Evolutionary conservation across 2,113 vertebrate species (phyloP).

Genomic region (Callorhinus ursinus): DNA sequence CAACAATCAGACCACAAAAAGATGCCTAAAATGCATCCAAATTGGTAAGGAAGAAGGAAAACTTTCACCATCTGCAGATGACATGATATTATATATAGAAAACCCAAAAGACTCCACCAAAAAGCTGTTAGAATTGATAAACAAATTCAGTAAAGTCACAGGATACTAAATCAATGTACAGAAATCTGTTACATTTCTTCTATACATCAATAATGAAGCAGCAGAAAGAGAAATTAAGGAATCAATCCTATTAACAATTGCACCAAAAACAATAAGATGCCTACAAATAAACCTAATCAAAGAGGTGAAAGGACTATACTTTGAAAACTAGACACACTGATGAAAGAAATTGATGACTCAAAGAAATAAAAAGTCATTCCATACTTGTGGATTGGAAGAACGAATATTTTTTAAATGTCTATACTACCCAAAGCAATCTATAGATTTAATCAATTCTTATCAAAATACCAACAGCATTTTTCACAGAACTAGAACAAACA

Average conservation of each 20-base stretch:
- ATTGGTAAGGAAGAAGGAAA: not conserved
- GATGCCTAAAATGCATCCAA: not conserved
- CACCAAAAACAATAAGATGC: not conserved
- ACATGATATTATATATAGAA: not conserved
- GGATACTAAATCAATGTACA: not conserved
- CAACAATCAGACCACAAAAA: not conserved
- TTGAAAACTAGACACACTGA: not conserved
- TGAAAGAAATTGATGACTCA: not conserved
- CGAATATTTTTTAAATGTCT: not conserved
- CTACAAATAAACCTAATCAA: not conserved
- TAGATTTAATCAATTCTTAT: not conserved
- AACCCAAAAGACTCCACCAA: not conserved
- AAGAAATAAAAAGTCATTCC: not conserved
- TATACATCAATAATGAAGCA: not conserved
- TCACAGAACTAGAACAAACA: not conserved
- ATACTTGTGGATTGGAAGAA: not conserved
- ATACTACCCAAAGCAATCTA: not conserved
- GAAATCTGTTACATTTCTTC: not conserved
- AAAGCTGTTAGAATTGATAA: not conserved
- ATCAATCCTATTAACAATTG: not conserved
- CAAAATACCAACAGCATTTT: not conserved
- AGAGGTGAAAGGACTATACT: not conserved
- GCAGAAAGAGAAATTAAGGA: not conserved
- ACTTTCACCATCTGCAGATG: not conserved
- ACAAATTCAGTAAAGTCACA: not conserved